Base-by-base conservation (phyloP, 2,113 vertebrate genomes). In the Balaeniceps rex region DNA sequence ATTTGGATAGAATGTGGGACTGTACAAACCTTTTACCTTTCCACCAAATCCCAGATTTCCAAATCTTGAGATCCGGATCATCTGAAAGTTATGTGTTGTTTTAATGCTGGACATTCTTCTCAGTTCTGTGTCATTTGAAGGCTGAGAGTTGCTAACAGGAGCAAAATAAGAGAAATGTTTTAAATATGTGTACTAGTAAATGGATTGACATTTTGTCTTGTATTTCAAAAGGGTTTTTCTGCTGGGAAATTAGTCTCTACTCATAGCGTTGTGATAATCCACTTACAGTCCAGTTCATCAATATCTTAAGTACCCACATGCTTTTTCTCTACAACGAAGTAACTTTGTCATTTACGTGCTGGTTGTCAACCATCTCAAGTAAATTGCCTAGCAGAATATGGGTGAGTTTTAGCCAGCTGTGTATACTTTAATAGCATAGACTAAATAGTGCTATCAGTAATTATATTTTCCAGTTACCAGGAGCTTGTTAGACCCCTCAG, bases 151-250 rank as follows among this genome's bases (percentile, higher is more conserved):
- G 0, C 52, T 75, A 75, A 31, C 42, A 70, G 68, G 51, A 93
- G 69, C 17, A 78, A 87, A 94, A 79, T 25, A 68, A 80, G 52
- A 72, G 25, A 80, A 76, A 72, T 54, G n/a, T 88, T 91, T 95
- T 46, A 83, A 85, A 26, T 58, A 44, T 51, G 18, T 93, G 92
- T 51, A 88, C 66, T 80, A 66, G 71, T 79, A 85, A 93, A 90
- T 74, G 70, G 92, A 92, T 63, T 92, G 87, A 91, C 85, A 93
- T 94, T 96, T 96, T 95, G 82, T 93, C 82, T 96, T 93, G 58
- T 63, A 58, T 95, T 96, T 96, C 90, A 95, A 95, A 96, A 91
- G 85, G 66, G 42, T 94, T 97, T 94, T 96, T 77, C 92, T 94
- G 33, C 84, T 96, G 82, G 84, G 90, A 96, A 96, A 93, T 95